phyloP scores from a whole-genome alignment of 2,797 vertebrate species.

The Channallabes apus region DNA sequence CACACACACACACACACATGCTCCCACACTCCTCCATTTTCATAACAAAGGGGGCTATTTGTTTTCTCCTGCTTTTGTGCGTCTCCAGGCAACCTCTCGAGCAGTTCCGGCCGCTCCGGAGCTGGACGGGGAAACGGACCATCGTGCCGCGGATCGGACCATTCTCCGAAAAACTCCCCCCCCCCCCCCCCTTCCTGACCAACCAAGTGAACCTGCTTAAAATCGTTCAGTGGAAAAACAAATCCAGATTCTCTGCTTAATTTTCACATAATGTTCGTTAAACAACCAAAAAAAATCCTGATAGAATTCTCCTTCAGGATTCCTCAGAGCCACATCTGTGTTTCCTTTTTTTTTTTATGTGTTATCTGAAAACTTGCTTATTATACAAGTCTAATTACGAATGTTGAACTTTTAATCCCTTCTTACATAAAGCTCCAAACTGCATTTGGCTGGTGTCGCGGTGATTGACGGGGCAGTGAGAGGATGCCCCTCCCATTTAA shows the following conservation, averaged over 20 bases:
- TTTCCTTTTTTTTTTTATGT: background rate
- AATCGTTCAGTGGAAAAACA: background rate
- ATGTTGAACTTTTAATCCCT: background rate
- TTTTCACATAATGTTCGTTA: background rate
- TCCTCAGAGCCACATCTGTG: background rate
- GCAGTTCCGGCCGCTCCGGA: constrained; percentile 49
- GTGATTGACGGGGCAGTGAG: background rate
- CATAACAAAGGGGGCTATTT: constrained; percentile 53
- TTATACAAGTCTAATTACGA: background rate
- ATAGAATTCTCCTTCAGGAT: background rate
- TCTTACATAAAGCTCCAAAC: background rate
- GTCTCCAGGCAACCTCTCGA: constrained; percentile 56
- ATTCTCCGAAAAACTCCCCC: background rate
- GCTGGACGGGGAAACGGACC: constrained; percentile 28
- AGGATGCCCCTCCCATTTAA: background rate
- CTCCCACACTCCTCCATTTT: constrained; percentile 64
- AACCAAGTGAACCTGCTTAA: background rate
- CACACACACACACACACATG: constrained; percentile 64
- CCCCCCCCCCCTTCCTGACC: background rate
- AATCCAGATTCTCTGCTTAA: too few relatives aligned
- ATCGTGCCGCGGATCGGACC: background rate
- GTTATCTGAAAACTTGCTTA: background rate
- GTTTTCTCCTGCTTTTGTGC: constrained; percentile 55
- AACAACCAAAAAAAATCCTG: background rate
- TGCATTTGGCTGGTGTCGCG: background rate